Evolutionary conservation across 2,797 vertebrate genomes (phyloP).

Genomic region (Natrix natrix): DNA sequence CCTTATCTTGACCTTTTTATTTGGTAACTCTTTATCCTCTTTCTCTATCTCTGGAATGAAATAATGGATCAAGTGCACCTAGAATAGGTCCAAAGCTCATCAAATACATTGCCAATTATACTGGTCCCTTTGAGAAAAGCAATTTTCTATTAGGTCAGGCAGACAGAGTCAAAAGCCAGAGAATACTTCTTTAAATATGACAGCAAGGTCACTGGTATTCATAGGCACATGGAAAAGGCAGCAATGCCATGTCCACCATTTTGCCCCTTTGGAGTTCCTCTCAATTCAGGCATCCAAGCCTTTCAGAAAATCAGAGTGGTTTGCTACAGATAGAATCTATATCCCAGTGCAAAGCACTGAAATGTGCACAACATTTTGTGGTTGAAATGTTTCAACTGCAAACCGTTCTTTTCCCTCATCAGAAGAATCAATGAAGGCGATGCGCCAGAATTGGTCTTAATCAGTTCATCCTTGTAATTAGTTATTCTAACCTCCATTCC

Average conservation of each 20-base stretch:
- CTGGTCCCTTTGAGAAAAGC: background rate
- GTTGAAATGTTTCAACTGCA: background rate
- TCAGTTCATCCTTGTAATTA: background rate
- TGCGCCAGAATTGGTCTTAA: background rate
- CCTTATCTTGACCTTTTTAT: background rate
- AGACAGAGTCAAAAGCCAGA: background rate
- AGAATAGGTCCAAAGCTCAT: background rate
- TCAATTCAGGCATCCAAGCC: background rate
- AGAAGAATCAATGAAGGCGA: background rate
- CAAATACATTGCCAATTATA: background rate
- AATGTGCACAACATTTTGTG: background rate
- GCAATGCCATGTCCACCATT: background rate
- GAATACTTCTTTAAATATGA: background rate
- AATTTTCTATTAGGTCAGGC: background rate
- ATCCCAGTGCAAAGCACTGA: background rate
- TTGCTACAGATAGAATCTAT: background rate
- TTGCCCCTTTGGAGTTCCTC: background rate
- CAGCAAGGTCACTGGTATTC: background rate
- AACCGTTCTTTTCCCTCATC: background rate
- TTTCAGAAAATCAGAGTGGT: background rate
- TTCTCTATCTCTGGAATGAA: background rate
- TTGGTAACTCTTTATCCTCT: background rate
- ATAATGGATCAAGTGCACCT: background rate
- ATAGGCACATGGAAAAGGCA: background rate
- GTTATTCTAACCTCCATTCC: background rate